Evolutionary conservation across 1,140 invertebrate species (phyloP), one percentile per base, ranked within the genome.

Genomic region (Pseudoatta argentina): DNA sequence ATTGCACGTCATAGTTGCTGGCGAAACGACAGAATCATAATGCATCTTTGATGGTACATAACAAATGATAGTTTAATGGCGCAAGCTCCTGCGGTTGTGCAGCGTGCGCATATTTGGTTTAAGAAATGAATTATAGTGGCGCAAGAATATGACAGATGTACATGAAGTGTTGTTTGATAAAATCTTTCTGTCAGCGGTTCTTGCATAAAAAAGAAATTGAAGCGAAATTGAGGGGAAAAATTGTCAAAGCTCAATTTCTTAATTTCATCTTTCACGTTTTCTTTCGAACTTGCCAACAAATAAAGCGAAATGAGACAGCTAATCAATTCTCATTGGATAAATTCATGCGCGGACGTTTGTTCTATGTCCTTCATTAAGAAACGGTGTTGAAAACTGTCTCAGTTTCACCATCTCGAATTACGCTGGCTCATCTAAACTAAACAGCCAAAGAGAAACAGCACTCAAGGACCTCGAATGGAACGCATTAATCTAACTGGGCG

Each of bases 11-110:
- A 63, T 34, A 61, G 69, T 21, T 34, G 18, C 51, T 39, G 63
- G 30, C 24, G 63, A 83, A 24, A 61, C 39, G 55, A 44, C 51
- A 59, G 66, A 14, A 27, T 7, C 18, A 51, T 75, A 73, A 83
- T 73, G 67, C 18, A 59, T 83, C 39, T 75, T 83, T 83, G 57
- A 83, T 83, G 27, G 24, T 27, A 48, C 21, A 24, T 73, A 73
- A 82, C 67, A 73, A 82, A 82, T 73, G 53, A 73, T 48, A 73
- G 48, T 82, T 73, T 73, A 73, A 82, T 82, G 67, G 53, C 18
- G 39, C 53, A 53, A 18, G 67, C 16, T 21, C 10, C 24, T n/a
- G 53, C 16, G 16, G 12, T 59, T 59, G 67, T 21, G 39, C 10
- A 61, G 2, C 24, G 18, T 12, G 71, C 71, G 8, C 24, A 53